Conservation (phyloP, 1,140 invertebrate species). For the Cryptotermes secundus region DNA sequence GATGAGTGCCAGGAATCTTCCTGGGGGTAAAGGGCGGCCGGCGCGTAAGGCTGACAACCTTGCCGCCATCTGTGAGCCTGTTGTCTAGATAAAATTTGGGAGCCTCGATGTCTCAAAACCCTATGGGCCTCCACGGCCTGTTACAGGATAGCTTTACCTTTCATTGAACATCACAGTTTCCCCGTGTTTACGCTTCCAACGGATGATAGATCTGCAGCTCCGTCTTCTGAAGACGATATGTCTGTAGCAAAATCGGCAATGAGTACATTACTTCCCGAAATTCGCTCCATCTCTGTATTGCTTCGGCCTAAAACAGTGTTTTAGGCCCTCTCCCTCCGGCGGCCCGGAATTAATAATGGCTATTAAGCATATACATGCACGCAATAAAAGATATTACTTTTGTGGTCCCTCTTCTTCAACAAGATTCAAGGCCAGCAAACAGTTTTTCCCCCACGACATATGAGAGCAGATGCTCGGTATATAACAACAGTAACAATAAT, state of each 20-base stretch:
- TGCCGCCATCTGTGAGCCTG: too few species aligned
- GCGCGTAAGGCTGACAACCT: too few species aligned
- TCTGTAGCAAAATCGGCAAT: neutral
- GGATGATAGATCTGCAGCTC: too few species aligned
- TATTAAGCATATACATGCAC: neutral
- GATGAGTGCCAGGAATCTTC: too few species aligned
- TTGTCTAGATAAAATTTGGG: too few species aligned
- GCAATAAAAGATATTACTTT: conserved; percentile 5
- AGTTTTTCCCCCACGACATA: neutral
- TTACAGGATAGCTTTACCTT: too few species aligned
- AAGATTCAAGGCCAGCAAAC: neutral
- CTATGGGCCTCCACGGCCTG: too few species aligned
- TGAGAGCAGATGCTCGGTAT: neutral
- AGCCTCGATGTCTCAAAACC: too few species aligned
- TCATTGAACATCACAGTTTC: too few species aligned
- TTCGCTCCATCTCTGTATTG: neutral
- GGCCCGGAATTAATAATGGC: neutral
- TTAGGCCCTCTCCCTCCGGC: neutral
- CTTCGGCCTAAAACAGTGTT: neutral
- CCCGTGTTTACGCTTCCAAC: too few species aligned
- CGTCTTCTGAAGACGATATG: too few species aligned
- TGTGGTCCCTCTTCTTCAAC: neutral
- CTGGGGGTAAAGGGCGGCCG: too few species aligned
- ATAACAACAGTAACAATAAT: neutral
- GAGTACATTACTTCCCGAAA: neutral